Evolutionary conservation across 1,140 invertebrate species (phyloP).

Genomic region (Drosophila sproati): DNA sequence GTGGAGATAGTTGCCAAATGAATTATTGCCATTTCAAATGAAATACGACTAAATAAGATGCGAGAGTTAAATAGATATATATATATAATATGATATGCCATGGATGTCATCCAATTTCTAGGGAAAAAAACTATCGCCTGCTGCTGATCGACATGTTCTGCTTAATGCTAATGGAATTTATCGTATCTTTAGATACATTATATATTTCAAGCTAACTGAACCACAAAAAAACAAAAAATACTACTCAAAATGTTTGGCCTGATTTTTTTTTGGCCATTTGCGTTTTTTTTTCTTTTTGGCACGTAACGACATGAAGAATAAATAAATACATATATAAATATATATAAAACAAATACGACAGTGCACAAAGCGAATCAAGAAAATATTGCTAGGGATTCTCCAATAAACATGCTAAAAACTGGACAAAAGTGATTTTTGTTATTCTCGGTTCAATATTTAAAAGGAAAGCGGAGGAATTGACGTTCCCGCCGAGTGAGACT

Average conservation of each 20-base stretch:
- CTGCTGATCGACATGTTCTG: neutral
- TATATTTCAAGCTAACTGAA: constrained; percentile 1
- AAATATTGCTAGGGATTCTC: neutral
- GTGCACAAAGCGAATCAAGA: neutral
- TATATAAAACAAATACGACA: constrained; percentile 6
- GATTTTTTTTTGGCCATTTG: constrained; percentile 22
- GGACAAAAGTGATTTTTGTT: neutral
- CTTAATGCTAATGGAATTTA: neutral
- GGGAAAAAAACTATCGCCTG: neutral
- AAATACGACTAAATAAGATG: neutral
- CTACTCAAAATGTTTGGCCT: constrained; percentile 10
- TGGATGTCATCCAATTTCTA: neutral
- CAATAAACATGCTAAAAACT: neutral
- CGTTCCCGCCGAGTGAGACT: neutral
- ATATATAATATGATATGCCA: neutral
- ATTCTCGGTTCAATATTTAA: neutral
- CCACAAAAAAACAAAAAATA: neutral
- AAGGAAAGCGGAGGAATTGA: neutral
- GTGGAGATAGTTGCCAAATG: neutral
- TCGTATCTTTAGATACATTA: constrained; percentile 3
- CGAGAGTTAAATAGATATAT: neutral
- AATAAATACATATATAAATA: constrained; percentile 9
- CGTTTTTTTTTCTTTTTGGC: constrained; percentile 7
- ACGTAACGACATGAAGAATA: constrained; percentile 19
- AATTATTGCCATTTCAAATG: constrained; percentile 5